Conservation (phyloP, 1,140 invertebrate genomes). For the Hypsibius dujardini region DNA sequence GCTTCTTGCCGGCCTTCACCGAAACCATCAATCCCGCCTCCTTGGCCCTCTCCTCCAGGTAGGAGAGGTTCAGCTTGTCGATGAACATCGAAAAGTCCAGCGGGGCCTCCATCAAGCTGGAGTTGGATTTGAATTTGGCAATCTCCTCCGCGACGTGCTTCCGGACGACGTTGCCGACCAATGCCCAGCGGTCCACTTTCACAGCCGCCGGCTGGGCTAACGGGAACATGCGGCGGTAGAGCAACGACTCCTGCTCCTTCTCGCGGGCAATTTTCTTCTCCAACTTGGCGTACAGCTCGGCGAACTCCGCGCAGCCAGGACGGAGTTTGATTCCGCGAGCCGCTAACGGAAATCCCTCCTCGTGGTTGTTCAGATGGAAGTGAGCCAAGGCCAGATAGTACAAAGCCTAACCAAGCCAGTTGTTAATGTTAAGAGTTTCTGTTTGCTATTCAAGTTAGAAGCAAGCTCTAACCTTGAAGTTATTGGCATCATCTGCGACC, state of each 20-base stretch:
- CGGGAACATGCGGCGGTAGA: background rate
- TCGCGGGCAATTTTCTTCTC: background rate
- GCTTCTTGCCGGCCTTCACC: background rate
- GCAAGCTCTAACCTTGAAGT: background rate
- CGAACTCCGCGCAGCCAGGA: background rate
- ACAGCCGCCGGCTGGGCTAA: background rate
- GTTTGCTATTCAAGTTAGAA: background rate
- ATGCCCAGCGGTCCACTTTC: background rate
- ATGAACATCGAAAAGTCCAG: background rate
- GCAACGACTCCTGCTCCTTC: background rate
- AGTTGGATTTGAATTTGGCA: background rate
- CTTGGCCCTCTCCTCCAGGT: background rate
- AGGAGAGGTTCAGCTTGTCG: background rate
- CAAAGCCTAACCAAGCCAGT: background rate
- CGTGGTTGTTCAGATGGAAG: background rate
- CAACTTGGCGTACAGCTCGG: background rate
- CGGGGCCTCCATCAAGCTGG: background rate
- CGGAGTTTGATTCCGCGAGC: background rate
- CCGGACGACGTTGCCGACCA: background rate
- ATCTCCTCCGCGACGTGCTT: background rate
- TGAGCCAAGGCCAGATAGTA: background rate
- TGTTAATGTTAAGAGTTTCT: constrained; percentile 6
- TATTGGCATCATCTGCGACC: background rate
- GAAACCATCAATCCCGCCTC: background rate
- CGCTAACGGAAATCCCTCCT: background rate